phyloP scores from a whole-genome alignment of 2,888 invertebrate species.

The Therioaphis trifolii region DNA sequence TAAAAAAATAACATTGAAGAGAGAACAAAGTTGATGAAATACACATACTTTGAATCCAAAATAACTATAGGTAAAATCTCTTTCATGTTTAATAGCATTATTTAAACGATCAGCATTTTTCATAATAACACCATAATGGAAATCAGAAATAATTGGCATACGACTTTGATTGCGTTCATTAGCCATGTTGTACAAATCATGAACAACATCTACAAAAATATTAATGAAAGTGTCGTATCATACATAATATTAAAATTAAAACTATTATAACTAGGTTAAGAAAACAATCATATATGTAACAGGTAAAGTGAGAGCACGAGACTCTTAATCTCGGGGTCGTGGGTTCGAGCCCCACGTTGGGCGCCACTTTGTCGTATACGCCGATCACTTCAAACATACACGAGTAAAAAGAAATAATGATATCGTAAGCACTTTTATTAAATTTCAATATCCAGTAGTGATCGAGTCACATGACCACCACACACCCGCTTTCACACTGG shows the following conservation, averaged over 20 bases:
- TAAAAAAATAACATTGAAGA: not conserved
- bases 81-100: conserved; percentile 94
- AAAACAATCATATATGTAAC: too few species aligned
- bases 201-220: conserved; percentile 83
- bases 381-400: too few species aligned
- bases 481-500: too few species aligned
- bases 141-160: conserved; percentile 88
- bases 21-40: not conserved
- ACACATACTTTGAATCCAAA: conserved; percentile 89
- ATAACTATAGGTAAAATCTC: conserved; percentile 96
- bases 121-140: conserved; percentile 83
- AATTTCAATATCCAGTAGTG: too few species aligned
- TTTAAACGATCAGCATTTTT: conserved; percentile 90
- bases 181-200: conserved; percentile 82
- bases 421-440: too few species aligned
- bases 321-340: conserved; percentile 74
- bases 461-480: too few species aligned
- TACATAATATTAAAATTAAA: too few species aligned
- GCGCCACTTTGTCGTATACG: conserved; percentile 68
- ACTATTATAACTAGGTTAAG: too few species aligned
- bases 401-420: too few species aligned
- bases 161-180: conserved; percentile 79
- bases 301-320: too few species aligned
- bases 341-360: conserved; percentile 75
- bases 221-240: too few species aligned